Percentiles rank a stretch among this genome's conserved stretches.
phyloP scores from a whole-genome alignment of 1,140 invertebrate genomes.

The Aphis gossypii region DNA sequence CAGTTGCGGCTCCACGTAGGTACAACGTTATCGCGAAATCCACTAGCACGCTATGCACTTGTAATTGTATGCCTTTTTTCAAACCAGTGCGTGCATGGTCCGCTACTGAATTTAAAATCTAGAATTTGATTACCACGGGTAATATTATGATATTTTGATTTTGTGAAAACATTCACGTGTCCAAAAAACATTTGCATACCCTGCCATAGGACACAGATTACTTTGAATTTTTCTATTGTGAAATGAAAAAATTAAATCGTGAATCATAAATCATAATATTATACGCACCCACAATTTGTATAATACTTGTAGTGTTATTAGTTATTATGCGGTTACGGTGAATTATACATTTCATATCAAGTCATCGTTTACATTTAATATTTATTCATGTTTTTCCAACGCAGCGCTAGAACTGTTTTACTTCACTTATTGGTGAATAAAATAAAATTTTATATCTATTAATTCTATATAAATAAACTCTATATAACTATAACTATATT shows the following conservation, averaged over 20 bases:
- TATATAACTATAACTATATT: too few species aligned
- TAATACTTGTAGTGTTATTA: background rate
- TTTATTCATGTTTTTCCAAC: background rate
- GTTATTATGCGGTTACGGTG: background rate
- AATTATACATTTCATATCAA: background rate
- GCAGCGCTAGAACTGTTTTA: background rate
- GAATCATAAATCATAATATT: background rate
- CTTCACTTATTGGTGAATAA: background rate
- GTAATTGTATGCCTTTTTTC: background rate
- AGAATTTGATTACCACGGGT: background rate
- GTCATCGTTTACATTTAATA: background rate
- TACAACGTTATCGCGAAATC: background rate
- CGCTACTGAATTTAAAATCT: background rate
- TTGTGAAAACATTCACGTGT: background rate
- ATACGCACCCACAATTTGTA: background rate
- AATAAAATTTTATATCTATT: background rate
- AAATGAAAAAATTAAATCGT: background rate
- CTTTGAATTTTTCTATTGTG: background rate
- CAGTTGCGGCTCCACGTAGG: too few species aligned
- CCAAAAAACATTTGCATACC: background rate
- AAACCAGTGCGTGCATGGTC: background rate
- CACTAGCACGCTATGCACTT: background rate
- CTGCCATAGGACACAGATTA: background rate
- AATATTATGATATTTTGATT: background rate
- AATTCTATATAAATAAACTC: background rate